Percentiles rank a stretch among this genome's conserved stretches.
Evolutionary conservation across 2,113 vertebrate genomes (phyloP).

Genomic region (Gila orcuttii): DNA sequence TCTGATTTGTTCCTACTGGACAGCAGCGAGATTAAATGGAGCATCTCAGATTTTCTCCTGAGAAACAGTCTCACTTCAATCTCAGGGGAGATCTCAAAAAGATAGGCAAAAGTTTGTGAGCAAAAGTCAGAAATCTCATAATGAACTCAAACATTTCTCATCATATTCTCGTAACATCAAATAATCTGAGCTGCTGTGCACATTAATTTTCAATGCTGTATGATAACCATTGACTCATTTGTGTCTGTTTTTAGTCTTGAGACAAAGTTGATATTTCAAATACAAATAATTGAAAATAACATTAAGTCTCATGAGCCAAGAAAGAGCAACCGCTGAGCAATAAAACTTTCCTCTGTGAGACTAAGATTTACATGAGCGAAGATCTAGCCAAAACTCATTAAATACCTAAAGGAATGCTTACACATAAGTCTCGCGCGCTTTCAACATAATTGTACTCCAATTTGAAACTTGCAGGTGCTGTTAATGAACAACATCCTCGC

Average conservation of each 20-base stretch:
- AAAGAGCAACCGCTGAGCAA: not conserved
- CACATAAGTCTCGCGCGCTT: slow-evolving; percentile 33
- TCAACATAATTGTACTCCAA: slow-evolving; percentile 44
- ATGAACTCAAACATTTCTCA: not conserved
- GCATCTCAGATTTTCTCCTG: too few species aligned
- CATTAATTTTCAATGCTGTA: not conserved
- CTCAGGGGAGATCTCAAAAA: too few species aligned
- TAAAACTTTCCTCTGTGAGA: not conserved
- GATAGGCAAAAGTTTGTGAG: not conserved
- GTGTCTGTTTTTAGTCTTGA: not conserved
- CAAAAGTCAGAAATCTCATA: not conserved
- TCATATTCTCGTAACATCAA: not conserved
- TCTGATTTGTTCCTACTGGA: too few species aligned
- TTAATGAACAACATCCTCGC: slow-evolving; percentile 31
- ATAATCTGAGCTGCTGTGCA: not conserved
- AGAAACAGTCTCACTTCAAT: not conserved
- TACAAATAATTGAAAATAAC: not conserved
- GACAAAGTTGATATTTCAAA: not conserved
- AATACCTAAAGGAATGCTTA: slow-evolving; percentile 36
- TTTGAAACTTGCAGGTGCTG: slow-evolving; percentile 29
- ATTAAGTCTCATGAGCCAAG: not conserved
- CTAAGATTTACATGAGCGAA: slow-evolving; percentile 36
- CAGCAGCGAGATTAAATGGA: too few species aligned
- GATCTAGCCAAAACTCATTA: slow-evolving; percentile 18
- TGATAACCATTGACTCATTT: not conserved